phyloP scores from a whole-genome alignment of 2,797 vertebrate genomes.

The Gambusia yucatana region DNA sequence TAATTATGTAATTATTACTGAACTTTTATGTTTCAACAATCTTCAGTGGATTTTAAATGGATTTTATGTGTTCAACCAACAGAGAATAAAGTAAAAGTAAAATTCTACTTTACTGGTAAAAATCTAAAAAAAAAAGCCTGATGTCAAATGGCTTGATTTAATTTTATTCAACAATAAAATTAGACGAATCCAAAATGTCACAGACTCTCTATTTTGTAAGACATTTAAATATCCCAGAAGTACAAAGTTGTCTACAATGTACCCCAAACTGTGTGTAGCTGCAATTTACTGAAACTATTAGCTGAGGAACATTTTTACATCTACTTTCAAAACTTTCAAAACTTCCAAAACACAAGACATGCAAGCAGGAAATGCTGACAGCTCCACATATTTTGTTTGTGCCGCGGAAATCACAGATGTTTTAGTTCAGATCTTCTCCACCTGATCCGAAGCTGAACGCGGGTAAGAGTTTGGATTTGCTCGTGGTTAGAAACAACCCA shows the following conservation, averaged over 20 bases:
- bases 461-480: conserved; percentile 45
- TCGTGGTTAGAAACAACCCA: conserved; percentile 45
- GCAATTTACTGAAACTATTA: background rate
- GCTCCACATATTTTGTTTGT: background rate
- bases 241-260: background rate
- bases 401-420: conserved; percentile 6
- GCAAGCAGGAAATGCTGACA: background rate
- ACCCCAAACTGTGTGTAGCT: background rate
- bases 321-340: background rate
- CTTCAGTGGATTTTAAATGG: background rate
- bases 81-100: background rate
- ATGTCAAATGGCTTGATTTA: background rate
- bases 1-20: too few species aligned
- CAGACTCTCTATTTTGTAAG: background rate
- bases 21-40: background rate
- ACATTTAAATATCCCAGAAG: background rate
- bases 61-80: background rate
- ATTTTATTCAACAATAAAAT: too few species aligned
- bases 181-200: too few species aligned
- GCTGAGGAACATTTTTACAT: background rate
- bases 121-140: background rate
- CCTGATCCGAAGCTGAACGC: conserved; percentile 50
- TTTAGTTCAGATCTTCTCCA: background rate
- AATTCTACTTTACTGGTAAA: background rate
- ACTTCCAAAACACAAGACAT: background rate